A percentile compares a stretch with the other conserved stretches of the same genome.
These are phyloP conservation scores for Drosophila novamexicana DNA, from an alignment of 1,140 invertebrate genomes.

Conservation along the genomic window DNA sequence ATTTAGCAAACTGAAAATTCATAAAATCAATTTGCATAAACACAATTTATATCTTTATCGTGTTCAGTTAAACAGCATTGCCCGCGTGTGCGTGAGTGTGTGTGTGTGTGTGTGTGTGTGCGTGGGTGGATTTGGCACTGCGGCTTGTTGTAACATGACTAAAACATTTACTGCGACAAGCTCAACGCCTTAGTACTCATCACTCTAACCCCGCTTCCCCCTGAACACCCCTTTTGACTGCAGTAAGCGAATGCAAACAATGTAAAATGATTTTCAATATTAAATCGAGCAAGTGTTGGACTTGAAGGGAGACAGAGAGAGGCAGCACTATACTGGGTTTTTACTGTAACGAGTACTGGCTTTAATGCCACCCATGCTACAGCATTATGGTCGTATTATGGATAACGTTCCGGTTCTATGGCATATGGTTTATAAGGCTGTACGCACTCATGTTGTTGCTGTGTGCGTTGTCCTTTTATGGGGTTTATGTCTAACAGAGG, in stretches of 20 bases:
- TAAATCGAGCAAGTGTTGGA: slow-evolving; percentile 41
- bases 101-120: neutral
- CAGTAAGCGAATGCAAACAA: slow-evolving; percentile 50
- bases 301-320: slow-evolving; percentile 1
- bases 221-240: neutral
- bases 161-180: slow-evolving; percentile 73
- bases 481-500: slow-evolving; percentile 20
- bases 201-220: neutral
- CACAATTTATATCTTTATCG: slow-evolving; percentile 37
- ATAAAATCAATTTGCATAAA: slow-evolving; percentile 29
- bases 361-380: slow-evolving; percentile 46
- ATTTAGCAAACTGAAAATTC: neutral
- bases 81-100: neutral
- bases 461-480: slow-evolving; percentile 23
- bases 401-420: slow-evolving; percentile 29
- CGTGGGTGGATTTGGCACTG: slow-evolving; percentile 53
- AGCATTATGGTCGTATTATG: slow-evolving; percentile 53
- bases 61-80: neutral
- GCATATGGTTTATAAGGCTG: slow-evolving; percentile 28
- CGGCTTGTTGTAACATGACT: slow-evolving; percentile 74
- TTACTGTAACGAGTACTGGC: slow-evolving; percentile 29
- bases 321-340: slow-evolving; percentile 10
- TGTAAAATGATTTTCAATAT: slow-evolving; percentile 65
- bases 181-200: slow-evolving; percentile 42
- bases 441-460: neutral